phyloP scores from a whole-genome alignment of 2,797 vertebrate genomes.

The Pseudochirops corinnae region DNA sequence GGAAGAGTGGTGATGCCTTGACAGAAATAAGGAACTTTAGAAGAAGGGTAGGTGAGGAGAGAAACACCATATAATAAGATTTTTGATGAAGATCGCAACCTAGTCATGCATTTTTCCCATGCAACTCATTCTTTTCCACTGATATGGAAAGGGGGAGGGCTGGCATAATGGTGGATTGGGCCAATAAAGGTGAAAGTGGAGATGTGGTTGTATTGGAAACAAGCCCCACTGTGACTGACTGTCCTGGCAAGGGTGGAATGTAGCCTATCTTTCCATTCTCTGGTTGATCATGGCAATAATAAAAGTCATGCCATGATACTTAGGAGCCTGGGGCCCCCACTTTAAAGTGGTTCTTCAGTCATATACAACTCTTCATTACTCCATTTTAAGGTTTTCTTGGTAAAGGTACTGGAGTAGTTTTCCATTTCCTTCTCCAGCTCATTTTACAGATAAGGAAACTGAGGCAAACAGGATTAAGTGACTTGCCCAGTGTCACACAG shows the following conservation, averaged over 20 bases:
- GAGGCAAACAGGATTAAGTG: too few species aligned
- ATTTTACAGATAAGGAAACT: too few species aligned
- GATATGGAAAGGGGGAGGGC: not conserved
- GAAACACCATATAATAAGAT: not conserved
- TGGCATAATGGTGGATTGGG: not conserved
- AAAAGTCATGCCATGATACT: not conserved
- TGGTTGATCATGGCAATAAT: not conserved
- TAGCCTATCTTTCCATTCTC: not conserved
- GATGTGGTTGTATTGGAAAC: not conserved
- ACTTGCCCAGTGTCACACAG: too few species aligned
- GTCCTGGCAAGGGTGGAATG: not conserved
- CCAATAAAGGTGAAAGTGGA: not conserved
- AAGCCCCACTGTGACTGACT: too few species aligned
- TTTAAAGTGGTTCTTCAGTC: too few species aligned
- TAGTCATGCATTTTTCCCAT: not conserved
- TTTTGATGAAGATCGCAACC: not conserved
- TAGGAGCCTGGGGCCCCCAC: not conserved
- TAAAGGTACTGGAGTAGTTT: too few species aligned
- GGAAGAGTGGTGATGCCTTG: not conserved
- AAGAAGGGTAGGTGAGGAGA: not conserved
- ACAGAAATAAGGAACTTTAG: not conserved
- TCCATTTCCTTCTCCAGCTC: too few species aligned
- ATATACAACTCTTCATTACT: too few species aligned
- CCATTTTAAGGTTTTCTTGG: too few species aligned
- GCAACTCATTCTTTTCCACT: not conserved